Percentiles rank a stretch among this genome's conserved stretches.
phyloP scores from a whole-genome alignment of 1,140 invertebrate genomes.

The Pectinophora gossypiella region DNA sequence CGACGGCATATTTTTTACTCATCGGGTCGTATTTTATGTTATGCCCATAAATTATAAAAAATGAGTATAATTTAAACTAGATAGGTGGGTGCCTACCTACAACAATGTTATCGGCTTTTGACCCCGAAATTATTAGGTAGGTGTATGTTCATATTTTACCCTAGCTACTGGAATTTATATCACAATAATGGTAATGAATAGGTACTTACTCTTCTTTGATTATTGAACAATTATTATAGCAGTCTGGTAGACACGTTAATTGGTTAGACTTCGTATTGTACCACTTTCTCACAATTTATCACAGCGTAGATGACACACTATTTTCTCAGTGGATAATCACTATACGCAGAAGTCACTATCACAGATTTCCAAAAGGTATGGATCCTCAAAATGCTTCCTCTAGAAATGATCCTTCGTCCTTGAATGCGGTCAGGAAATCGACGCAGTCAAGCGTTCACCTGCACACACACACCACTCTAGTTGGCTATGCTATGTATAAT shows the following conservation, averaged over 20 bases:
- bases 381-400: slow-evolving; percentile 21
- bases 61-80: too few species aligned
- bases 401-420: slow-evolving; percentile 26
- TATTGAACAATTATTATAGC: too few species aligned
- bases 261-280: neutral
- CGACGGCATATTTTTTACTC: too few species aligned
- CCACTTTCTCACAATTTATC: neutral
- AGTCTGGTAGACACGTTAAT: too few species aligned
- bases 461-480: slow-evolving; percentile 47
- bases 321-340: slow-evolving; percentile 8
- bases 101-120: too few species aligned
- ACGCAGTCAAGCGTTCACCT: slow-evolving; percentile 44
- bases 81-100: too few species aligned
- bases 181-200: too few species aligned
- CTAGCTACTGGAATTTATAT: too few species aligned
- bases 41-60: too few species aligned
- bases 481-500: slow-evolving; percentile 39
- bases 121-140: too few species aligned
- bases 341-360: slow-evolving; percentile 39
- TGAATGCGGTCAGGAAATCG: slow-evolving; percentile 46
- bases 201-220: neutral
- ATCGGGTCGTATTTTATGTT: too few species aligned
- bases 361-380: slow-evolving; percentile 44
- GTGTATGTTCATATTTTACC: too few species aligned
- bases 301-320: neutral